A percentile compares a stretch with the other conserved stretches of the same genome.
These are phyloP conservation scores for Odocoileus virginianus DNA, from an alignment of 2,113 vertebrate genomes.

Conservation along the genomic window DNA sequence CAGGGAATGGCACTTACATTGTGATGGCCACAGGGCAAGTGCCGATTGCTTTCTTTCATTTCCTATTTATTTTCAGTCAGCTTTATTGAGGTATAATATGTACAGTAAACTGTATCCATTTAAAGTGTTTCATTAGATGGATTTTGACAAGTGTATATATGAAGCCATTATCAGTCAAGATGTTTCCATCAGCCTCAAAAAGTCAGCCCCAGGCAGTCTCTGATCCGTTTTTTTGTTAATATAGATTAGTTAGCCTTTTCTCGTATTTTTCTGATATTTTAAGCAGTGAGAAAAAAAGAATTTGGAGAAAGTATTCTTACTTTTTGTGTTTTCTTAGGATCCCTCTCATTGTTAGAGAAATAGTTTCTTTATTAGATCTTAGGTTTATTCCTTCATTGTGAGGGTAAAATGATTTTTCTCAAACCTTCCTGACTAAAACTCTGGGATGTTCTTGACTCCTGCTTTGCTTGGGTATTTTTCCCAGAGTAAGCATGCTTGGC, in stretches of 20 bases:
- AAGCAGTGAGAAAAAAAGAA: not conserved
- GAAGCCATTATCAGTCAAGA: not conserved
- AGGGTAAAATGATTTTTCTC: not conserved
- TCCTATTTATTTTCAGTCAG: not conserved
- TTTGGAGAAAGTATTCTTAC: not conserved
- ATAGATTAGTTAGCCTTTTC: not conserved
- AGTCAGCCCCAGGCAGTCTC: not conserved
- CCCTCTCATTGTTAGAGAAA: not conserved
- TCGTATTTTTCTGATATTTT: slow-evolving; percentile 14
- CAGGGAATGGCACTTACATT: not conserved
- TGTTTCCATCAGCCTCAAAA: not conserved
- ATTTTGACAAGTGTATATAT: not conserved
- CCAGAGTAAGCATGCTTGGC: not conserved
- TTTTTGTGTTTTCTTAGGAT: not conserved
- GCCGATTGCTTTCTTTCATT: not conserved
- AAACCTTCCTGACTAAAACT: not conserved
- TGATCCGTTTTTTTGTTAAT: not conserved
- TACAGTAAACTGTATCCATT: not conserved
- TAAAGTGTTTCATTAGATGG: not conserved
- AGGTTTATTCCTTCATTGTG: not conserved
- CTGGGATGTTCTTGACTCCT: not conserved
- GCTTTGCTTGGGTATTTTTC: not conserved
- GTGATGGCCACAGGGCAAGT: not conserved
- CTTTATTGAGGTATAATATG: not conserved
- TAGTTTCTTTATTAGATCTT: not conserved